These are phyloP conservation scores for Oscheius sp. DNA, from an alignment of 2,888 invertebrate genomes.

Conservation along the genomic window DNA sequence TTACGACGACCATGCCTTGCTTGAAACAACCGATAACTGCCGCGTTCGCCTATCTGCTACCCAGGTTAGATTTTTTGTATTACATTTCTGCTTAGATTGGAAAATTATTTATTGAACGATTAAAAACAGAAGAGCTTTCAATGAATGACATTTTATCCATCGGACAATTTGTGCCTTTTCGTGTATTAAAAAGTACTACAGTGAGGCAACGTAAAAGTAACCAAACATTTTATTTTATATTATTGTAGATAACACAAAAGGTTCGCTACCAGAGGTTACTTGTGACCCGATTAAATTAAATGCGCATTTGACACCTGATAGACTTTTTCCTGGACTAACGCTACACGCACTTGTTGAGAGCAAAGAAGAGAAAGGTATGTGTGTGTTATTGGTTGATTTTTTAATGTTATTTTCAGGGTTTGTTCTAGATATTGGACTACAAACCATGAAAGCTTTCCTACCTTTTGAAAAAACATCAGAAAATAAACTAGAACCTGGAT, in stretches of 20 bases:
- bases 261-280: conserved; percentile 31
- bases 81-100: conserved; percentile 30
- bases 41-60: conserved; percentile 25
- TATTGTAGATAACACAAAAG: too few species aligned
- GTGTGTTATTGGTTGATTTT: not conserved
- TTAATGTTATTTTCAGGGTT: conserved; percentile 49
- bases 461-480: conserved; percentile 47
- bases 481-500: conserved; percentile 43
- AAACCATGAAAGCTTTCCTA: conserved; percentile 58
- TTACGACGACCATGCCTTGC: conserved; percentile 14
- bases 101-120: conserved; percentile 36
- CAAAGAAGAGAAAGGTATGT: conserved; percentile 66
- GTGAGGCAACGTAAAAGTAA: too few species aligned
- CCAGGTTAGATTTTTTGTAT: conserved; percentile 28
- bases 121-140: conserved; percentile 39
- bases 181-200: conserved; percentile 30
- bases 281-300: conserved; percentile 57
- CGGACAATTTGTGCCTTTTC: conserved; percentile 64
- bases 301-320: conserved; percentile 56
- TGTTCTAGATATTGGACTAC: conserved; percentile 63
- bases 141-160: conserved; percentile 61
- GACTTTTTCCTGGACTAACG: conserved; percentile 53
- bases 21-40: conserved; percentile 33
- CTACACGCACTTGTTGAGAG: conserved; percentile 59
- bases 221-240: not conserved